phyloP scores from a whole-genome alignment of 2,888 invertebrate species.

The Laspeyria flexula region DNA sequence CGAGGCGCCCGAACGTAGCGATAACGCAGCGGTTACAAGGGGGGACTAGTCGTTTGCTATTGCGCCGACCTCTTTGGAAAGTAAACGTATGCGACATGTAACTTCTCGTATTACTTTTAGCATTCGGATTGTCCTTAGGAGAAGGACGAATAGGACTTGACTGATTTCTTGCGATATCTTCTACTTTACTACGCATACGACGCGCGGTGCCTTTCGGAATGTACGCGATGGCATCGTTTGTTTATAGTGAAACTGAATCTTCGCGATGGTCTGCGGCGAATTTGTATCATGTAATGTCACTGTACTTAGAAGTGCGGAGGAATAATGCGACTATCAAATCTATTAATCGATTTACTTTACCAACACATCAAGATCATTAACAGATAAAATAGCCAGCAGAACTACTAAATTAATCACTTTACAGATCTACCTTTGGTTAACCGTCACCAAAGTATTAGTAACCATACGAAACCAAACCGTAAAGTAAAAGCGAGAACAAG shows the following conservation, averaged over 20 bases:
- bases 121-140: background rate
- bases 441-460: constrained; percentile 37
- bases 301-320: background rate
- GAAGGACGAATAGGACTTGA: constrained; percentile 3
- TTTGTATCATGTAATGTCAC: too few relatives aligned
- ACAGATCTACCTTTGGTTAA: constrained; percentile 11
- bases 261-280: too few relatives aligned
- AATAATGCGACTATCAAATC: background rate
- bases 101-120: background rate
- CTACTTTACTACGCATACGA: background rate
- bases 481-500: constrained; percentile 29
- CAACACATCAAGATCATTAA: background rate
- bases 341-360: background rate
- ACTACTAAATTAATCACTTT: constrained; percentile 1
- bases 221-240: background rate
- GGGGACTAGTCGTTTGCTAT: constrained; percentile 51
- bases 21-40: constrained; percentile 13
- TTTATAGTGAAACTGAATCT: background rate
- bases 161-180: too few relatives aligned
- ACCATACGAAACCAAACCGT: constrained; percentile 26
- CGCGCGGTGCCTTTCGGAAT: background rate
- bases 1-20: constrained; percentile 8
- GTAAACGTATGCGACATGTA: constrained; percentile 11
- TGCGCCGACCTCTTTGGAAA: constrained; percentile 17
- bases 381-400: background rate